Evolutionary conservation across 2,888 invertebrate genomes (phyloP), one percentile per base, ranked within the genome.

Genomic region (Sinopyrophorus schimmeli): DNA sequence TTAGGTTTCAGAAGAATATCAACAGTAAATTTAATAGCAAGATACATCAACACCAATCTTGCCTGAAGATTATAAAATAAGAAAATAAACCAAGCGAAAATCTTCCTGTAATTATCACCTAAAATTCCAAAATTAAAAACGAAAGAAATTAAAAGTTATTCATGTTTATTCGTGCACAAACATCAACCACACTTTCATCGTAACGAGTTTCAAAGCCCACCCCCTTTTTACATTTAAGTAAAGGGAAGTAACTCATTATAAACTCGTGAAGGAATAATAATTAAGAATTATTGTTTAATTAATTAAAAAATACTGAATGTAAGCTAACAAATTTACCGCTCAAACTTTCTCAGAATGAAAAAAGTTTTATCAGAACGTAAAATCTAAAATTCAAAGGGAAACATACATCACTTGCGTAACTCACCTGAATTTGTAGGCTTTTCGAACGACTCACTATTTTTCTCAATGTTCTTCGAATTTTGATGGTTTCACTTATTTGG

Each of bases 91-190:
- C n/a, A n/a, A n/a, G n/a, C n/a, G n/a, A n/a, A n/a, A n/a, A n/a
- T n/a, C n/a, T n/a, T n/a, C n/a, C n/a, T n/a, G n/a, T 27, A 12
- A 27, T 27, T 14, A 14, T 14, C 11, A 3, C 14, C 14, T 27
- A 27, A 27, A 27, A 11, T 14, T 12, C 3, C 12, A 7, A 10
- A 27, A 26, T n/a, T n/a, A n/a, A 38, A 38, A 38, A 11, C 27
- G 38, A 27, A 15, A 17, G 14, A 39, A 39, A 39, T 39, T 39
- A 39, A 39, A 39, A 39, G n/a, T 28, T 39, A 27, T 28, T 39
- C 39, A 39, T 39, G 17, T 39, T 39, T 39, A 20, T 39, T 39
- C 39, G 17, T 14, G 14, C 17, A 39, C 28, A 26, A 37, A 23
- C 37, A 37, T 26, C 37, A 39, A 28, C 39, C 17, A 28, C 27